These are phyloP conservation scores for Tetraodon nigroviridis DNA, from an alignment of 2,113 vertebrate species.

Conservation along the genomic window DNA sequence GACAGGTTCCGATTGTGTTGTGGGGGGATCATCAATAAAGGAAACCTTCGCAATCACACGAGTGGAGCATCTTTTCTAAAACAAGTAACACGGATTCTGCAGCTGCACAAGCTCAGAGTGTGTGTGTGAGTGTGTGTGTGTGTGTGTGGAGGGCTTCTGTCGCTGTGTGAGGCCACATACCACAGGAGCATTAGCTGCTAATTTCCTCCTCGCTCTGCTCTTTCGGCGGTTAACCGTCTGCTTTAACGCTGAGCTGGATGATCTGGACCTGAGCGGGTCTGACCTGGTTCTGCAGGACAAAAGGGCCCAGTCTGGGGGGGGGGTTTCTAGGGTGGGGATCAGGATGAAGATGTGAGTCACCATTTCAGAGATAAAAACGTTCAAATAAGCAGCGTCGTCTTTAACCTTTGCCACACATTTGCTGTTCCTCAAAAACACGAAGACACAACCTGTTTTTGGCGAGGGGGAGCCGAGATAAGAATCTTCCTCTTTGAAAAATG, in stretches of 20 bases:
- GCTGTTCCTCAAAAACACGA: no score
- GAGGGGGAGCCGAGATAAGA: no score
- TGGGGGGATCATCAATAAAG: slow-evolving; percentile 62
- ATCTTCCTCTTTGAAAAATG: no score
- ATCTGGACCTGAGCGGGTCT: slow-evolving; percentile 24
- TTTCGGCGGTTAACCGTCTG: slow-evolving; percentile 25
- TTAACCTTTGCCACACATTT: no score
- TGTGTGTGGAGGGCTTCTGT: background rate
- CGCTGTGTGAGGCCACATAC: slow-evolving; percentile 59
- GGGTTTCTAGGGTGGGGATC: no score
- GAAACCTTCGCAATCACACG: slow-evolving; percentile 7
- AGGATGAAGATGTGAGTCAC: no score
- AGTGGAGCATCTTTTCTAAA: background rate
- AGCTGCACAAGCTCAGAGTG: background rate
- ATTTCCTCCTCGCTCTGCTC: slow-evolving; percentile 33
- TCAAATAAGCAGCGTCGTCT: no score
- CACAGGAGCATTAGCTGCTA: slow-evolving; percentile 37
- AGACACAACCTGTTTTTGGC: no score
- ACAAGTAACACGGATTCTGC: background rate
- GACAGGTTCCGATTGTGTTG: slow-evolving; percentile 32
- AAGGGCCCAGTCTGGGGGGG: no score
- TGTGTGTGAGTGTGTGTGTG: background rate
- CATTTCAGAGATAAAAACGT: no score
- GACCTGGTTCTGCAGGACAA: background rate
- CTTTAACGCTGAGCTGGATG: slow-evolving; percentile 41